Base-by-base conservation (phyloP, 2,888 invertebrate genomes). In the Alentia gelatinosa region DNA sequence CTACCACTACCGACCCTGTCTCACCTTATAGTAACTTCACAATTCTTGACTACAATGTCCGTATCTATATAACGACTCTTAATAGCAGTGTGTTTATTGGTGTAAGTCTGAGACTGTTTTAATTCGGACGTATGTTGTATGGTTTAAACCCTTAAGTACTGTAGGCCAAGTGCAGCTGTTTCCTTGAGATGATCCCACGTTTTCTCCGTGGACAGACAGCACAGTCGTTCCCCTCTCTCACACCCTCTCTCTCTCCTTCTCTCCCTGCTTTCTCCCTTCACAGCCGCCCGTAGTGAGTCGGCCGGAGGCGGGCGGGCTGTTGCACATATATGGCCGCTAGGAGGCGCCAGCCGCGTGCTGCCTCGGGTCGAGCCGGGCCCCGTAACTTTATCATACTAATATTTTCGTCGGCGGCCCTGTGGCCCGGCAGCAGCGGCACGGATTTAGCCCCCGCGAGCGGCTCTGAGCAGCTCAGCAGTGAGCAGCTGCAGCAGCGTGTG, bases 371-470 rank as follows among this genome's bases (percentile, higher is more conserved):
- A 7, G 5, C 37, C 39, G 37, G 40, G 35, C 1, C 19, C 86
- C 42, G 86, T 86, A 86, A 86, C 86, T 86, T 86, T 86, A 86
- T 86, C 86, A 86, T 86, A 86, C 86, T 86, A 42, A 86, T 86
- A 86, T 86, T 86, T 86, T 86, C 47, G 86, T 86, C 86, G 86
- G 86, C 47, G 86, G 86, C 30, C 30, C 37, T 0, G 39, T 1
- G n/a, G 83, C n/a, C 83, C 30, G 68, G 30, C 12, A 30, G 68
- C 63, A 63, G 68, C 30, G 15, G 68, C 68, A 1, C 68, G 30
- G 30, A 68, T 68, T 68, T 68, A 68, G 68, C 68, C 26, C 12
- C 68, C 30, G 33, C 30, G 68, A 68, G 68, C 68, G 30, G 30
- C 68, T 68, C 68, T 4, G 68, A n/a, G 63, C 23, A 63, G n/a